These are phyloP conservation scores for Aphaenogaster ashmeadi DNA, from an alignment of 1,140 invertebrate genomes.

Conservation along the genomic window DNA sequence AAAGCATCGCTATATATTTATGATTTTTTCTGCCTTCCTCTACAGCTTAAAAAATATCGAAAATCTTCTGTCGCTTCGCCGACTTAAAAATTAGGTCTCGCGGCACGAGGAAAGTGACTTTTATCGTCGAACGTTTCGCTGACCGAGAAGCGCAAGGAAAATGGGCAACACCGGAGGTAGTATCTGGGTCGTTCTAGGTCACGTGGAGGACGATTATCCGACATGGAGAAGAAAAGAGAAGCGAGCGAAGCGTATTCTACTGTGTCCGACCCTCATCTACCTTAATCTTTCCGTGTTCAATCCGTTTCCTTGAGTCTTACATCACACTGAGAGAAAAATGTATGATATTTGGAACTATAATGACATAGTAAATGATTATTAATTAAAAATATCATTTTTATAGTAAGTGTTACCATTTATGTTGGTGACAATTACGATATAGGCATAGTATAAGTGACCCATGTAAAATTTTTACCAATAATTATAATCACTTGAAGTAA, in stretches of 20 bases:
- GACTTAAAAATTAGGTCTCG: conserved; percentile 42
- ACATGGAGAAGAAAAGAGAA: conserved; percentile 14
- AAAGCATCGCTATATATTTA: neutral
- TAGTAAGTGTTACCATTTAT: no score
- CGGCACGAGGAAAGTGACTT: conserved; percentile 33
- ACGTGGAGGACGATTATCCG: conserved; percentile 50
- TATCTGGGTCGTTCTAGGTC: conserved; percentile 72
- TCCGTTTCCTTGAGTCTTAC: conserved; percentile 5
- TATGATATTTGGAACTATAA: no score
- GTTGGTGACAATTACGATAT: no score
- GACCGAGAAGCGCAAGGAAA: conserved; percentile 63
- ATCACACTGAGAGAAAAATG: neutral
- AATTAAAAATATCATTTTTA: no score
- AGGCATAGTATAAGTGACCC: no score
- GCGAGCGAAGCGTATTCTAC: conserved; percentile 48
- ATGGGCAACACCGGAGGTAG: conserved; percentile 55
- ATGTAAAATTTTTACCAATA: no score
- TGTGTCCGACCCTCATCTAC: conserved; percentile 36
- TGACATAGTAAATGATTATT: no score
- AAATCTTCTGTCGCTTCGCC: neutral
- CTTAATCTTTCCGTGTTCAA: conserved; percentile 28
- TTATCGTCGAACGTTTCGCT: conserved; percentile 47
- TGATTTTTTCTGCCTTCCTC: neutral
- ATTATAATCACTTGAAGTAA: no score
- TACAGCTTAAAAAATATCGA: conserved; percentile 4